A percentile compares a stretch with the other conserved stretches of the same genome.
Evolutionary conservation across 1,140 invertebrate genomes (phyloP).

Genomic region (Eumeta japonica): DNA sequence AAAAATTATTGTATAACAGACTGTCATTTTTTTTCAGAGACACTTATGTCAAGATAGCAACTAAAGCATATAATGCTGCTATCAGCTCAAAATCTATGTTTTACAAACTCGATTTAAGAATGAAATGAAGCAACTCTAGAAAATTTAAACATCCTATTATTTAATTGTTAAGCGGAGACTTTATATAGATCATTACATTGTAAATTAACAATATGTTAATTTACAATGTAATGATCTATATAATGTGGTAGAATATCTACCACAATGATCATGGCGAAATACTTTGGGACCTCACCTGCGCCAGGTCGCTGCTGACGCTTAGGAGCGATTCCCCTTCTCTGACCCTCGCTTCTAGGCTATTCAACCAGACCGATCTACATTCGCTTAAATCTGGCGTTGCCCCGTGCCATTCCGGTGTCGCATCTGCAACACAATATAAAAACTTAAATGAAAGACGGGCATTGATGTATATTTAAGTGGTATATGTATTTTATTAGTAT

Average conservation of each 20-base stretch:
- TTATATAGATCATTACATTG: neutral
- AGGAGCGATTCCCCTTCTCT: slow-evolving; percentile 74
- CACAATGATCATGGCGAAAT: too few species aligned
- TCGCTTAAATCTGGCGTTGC: slow-evolving; percentile 83
- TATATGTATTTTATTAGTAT: neutral
- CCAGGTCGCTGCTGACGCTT: slow-evolving; percentile 77
- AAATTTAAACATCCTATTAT: too few species aligned
- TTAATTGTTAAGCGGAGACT: too few species aligned
- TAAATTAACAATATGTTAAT: neutral
- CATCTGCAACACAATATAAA: slow-evolving; percentile 28
- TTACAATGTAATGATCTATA: neutral
- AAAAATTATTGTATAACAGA: too few species aligned
- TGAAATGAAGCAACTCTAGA: too few species aligned
- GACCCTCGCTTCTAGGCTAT: slow-evolving; percentile 76
- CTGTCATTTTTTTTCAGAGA: too few species aligned
- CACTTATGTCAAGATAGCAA: too few species aligned
- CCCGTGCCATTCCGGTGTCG: slow-evolving; percentile 68
- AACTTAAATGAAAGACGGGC: slow-evolving; percentile 2
- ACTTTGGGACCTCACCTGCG: slow-evolving; percentile 65
- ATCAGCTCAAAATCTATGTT: too few species aligned
- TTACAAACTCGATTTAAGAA: too few species aligned
- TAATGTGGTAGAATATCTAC: too few species aligned
- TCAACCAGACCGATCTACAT: slow-evolving; percentile 87
- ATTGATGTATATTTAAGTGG: neutral
- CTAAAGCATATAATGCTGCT: too few species aligned